Evolutionary conservation across 2,888 invertebrate genomes (phyloP), one percentile per base, ranked within the genome.

Genomic region (Cataglyphis livida): DNA sequence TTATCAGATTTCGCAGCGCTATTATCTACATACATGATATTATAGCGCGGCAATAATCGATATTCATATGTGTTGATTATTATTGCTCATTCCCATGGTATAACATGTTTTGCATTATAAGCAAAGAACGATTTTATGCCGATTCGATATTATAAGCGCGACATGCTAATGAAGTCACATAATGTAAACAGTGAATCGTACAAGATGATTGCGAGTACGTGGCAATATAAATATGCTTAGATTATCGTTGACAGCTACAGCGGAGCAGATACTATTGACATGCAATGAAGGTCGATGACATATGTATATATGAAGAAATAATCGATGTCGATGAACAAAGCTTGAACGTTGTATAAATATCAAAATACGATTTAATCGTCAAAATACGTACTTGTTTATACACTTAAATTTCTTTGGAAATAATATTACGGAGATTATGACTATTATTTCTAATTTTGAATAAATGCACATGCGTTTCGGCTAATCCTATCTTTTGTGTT

Each of bases 171-270:
- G 32, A 78, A 54, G 44, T 25, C 12, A 48, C 25, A 35, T 61
- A 35, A 44, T 59, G 28, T 59, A 78, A 79, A 78, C 44, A 48
- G 71, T 64, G 65, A 76, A 9, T 25, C 35, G 9, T 51, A 48
- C 48, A 54, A 38, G 65, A 51, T 25, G 38, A 79, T 61, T 12
- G 38, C 35, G 18, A 74, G 62, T 64, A 74, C n/a, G 38, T 78
- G 25, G 59, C 71, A 71, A 71, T 68, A 68, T 51, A 51, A 57
- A 25, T 78, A 59, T 44, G 71, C 71, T 59, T 78, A 78, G 59
- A 78, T 70, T 59, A 71, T 44, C 35, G 25, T 76, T 78, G 25
- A 70, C 61, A 71, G 12, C 41, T 78, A 78, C 2, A 21, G 41
- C 4, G 32, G 41, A 78, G 32, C 59, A 59, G 44, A 21, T 78